These are phyloP conservation scores for Cordylochernes scorpioides DNA, from an alignment of 2,888 invertebrate genomes.

Conservation along the genomic window DNA sequence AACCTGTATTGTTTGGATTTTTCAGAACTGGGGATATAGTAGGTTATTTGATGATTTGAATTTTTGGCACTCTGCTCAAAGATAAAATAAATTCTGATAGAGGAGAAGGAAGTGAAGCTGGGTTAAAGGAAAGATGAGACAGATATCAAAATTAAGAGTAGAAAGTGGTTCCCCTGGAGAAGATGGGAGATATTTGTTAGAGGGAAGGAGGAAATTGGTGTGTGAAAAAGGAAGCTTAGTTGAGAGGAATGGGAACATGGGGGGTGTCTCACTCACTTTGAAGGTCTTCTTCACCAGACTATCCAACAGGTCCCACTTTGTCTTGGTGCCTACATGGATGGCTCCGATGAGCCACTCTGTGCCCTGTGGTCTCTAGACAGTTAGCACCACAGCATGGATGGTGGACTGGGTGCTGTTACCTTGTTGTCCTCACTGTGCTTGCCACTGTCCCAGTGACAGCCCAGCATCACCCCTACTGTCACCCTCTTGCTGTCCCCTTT, in stretches of 20 bases:
- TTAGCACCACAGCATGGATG: background rate
- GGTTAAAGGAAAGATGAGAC: too few species aligned
- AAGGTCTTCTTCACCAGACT: slow-evolving; percentile 68
- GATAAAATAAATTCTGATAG: too few species aligned
- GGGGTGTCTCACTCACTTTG: slow-evolving; percentile 27
- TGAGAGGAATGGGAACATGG: background rate
- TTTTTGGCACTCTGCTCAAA: too few species aligned
- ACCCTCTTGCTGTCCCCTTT: slow-evolving; percentile 39
- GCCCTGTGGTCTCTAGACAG: background rate
- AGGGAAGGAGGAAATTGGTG: too few species aligned
- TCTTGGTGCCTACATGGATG: slow-evolving; percentile 67
- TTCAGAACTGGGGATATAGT: too few species aligned
- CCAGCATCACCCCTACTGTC: slow-evolving; percentile 58
- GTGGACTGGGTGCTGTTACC: background rate
- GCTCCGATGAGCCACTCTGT: slow-evolving; percentile 53
- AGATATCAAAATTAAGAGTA: too few species aligned
- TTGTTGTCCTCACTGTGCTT: background rate
- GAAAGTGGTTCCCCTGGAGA: too few species aligned
- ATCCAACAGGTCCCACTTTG: slow-evolving; percentile 81
- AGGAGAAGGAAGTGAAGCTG: too few species aligned
- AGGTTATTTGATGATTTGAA: too few species aligned
- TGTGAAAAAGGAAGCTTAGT: too few species aligned
- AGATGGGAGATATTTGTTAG: too few species aligned
- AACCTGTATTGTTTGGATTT: too few species aligned
- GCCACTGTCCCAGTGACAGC: slow-evolving; percentile 30